phyloP scores from a whole-genome alignment of 23 tunicate species.

The Trididemnum nubilum region DNA sequence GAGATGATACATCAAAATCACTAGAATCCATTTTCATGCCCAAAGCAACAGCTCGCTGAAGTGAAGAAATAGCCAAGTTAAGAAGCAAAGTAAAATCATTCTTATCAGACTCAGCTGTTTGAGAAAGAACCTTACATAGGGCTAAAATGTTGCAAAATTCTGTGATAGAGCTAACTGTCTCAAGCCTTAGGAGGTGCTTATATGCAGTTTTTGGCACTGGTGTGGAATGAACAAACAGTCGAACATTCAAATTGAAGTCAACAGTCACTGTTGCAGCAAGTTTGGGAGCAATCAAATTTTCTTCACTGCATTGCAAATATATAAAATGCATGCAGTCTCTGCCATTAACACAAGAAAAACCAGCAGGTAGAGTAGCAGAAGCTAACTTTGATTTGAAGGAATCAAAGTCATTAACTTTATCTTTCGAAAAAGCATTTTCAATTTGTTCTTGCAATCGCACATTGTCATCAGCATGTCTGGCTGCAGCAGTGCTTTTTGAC shows the following conservation, averaged over 20 bases:
- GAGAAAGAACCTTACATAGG: not conserved
- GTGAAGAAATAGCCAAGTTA: not conserved
- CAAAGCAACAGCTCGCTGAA: not conserved
- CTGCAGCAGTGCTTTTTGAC: not conserved
- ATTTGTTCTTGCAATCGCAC: not conserved
- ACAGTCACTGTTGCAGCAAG: not conserved
- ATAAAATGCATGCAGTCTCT: not conserved
- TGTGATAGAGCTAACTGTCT: not conserved
- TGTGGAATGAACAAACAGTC: not conserved
- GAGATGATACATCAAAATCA: not conserved
- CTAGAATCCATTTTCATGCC: not conserved
- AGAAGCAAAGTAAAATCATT: not conserved
- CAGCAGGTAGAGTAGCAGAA: not conserved
- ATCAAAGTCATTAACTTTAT: not conserved
- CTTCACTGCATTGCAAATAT: not conserved
- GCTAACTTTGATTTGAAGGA: not conserved
- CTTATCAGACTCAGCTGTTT: not conserved
- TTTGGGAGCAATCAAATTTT: not conserved
- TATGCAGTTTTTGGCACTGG: not conserved
- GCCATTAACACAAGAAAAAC: not conserved
- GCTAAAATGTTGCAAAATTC: not conserved
- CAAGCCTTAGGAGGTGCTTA: not conserved
- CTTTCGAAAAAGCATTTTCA: not conserved
- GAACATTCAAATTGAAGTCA: not conserved
- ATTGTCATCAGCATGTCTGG: not conserved